Base-by-base conservation (phyloP, 2,888 invertebrate species). In the Galerucella nymphaeae region DNA sequence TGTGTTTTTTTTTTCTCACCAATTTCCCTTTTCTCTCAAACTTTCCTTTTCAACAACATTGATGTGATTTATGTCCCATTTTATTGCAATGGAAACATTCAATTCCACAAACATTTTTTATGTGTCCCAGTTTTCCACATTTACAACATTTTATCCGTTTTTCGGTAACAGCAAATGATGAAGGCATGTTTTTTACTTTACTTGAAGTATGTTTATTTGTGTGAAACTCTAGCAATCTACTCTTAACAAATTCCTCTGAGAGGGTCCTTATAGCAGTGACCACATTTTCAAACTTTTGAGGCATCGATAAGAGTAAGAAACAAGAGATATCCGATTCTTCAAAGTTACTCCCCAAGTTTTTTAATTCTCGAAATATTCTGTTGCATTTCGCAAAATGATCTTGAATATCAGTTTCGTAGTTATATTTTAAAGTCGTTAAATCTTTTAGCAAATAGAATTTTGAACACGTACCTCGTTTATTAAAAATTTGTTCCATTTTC, bases 221-320 rank as follows among this genome's bases (percentile, higher is more conserved):
- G 16, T 58, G 59, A 53, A 67, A 76, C 30, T 75, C 73, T 48
- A 76, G 61, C 55, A 76, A 65, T 53, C 70, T 70, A 10, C 41
- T 76, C 61, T 76, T 77, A 9, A 74, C 72, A 53, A 69, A 61
- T 64, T 70, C 59, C 55, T 75, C 73, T 38, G 73, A 70, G 6
- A 78, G 11, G 20, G 76, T 78, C 72, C 65, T 63, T 70, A 77
- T 72, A 5, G 67, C 77, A 41, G 74, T 77, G 14, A 75, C 74
- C 5, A 75, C 68, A 53, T 59, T 78, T 65, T 78, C 75, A 75
- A 62, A 78, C 55, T 78, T 71, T 20, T 8, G 8, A 4, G 76
- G 75, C 75, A 78, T 78, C 14, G 74, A 72, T n/a, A 76, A 53
- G 11, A 78, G 57, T 20, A 76, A 59, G 13, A 48, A 48, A 48